Evolutionary conservation across 92 coral and sea anemone species (phyloP).

Genomic region (Diadumene lineata): DNA sequence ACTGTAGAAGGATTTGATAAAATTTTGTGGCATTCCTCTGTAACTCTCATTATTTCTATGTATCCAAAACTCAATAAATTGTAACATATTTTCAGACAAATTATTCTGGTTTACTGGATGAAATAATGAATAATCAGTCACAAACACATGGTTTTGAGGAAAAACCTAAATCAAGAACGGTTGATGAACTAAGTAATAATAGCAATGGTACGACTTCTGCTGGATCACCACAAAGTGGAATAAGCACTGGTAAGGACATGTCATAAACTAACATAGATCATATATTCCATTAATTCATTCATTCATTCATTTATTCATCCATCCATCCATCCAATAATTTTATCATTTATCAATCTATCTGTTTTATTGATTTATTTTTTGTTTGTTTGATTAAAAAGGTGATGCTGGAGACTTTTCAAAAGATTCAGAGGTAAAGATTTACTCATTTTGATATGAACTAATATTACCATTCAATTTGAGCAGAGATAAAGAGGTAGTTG

Average conservation of each 20-base stretch:
- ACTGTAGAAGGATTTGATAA: too few relatives aligned
- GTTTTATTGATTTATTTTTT: background rate
- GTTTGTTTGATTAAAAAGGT: constrained; percentile 49
- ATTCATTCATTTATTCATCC: too few relatives aligned
- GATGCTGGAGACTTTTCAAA: constrained; percentile 78
- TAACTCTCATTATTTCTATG: background rate
- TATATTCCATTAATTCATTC: background rate
- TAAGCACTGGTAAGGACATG: constrained; percentile 64
- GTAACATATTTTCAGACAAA: constrained; percentile 72
- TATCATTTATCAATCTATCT: background rate
- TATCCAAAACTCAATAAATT: too few relatives aligned
- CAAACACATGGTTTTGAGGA: constrained; percentile 95
- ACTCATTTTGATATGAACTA: background rate
- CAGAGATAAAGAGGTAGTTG: too few relatives aligned
- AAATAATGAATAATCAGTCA: constrained; percentile 86
- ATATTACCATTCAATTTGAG: too few relatives aligned
- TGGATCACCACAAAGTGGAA: constrained; percentile 56
- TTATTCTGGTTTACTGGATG: constrained; percentile 88
- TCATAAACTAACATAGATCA: background rate
- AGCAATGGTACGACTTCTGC: constrained; percentile 36
- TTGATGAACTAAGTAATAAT: constrained; percentile 48
- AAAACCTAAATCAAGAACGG: constrained; percentile 53
- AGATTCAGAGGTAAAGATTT: constrained; percentile 52
- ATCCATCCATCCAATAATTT: too few relatives aligned
- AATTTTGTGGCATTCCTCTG: background rate